phyloP scores from a whole-genome alignment of 2,113 vertebrate species.

The Holacanthus passer region DNA sequence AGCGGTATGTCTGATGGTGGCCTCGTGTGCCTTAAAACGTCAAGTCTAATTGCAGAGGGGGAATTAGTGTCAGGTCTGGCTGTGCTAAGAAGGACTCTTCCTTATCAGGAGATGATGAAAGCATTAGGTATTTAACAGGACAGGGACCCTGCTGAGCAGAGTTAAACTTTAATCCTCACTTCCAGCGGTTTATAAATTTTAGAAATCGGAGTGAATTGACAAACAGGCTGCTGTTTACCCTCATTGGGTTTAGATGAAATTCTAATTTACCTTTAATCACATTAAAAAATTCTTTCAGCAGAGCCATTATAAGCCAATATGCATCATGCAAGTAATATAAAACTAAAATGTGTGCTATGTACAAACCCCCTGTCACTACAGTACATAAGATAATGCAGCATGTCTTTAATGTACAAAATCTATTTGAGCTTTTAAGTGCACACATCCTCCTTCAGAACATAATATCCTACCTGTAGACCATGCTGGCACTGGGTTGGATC shows the following conservation, averaged over 20 bases:
- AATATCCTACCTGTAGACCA: slow-evolving; percentile 79
- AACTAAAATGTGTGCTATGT: not conserved
- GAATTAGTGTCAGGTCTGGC: slow-evolving; percentile 44
- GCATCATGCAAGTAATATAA: not conserved
- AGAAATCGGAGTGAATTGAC: not conserved
- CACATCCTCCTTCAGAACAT: not conserved
- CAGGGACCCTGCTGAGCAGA: slow-evolving; percentile 35
- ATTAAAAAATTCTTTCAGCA: not conserved
- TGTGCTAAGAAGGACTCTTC: slow-evolving; percentile 32
- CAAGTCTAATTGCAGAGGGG: slow-evolving; percentile 38
- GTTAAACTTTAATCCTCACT: slow-evolving; percentile 53
- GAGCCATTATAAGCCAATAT: not conserved
- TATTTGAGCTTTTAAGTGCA: not conserved
- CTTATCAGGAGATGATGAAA: slow-evolving; percentile 55
- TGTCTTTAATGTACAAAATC: not conserved
- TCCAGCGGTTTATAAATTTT: slow-evolving; percentile 34
- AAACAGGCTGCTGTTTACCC: slow-evolving; percentile 25
- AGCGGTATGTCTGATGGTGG: slow-evolving; percentile 8
- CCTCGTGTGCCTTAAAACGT: slow-evolving; percentile 38
- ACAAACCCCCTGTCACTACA: not conserved
- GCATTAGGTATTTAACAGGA: slow-evolving; percentile 45
- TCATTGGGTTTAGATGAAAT: not conserved
- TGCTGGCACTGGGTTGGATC: slow-evolving; percentile 37
- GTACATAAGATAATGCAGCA: not conserved
- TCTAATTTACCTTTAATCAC: not conserved